Evolutionary conservation across 2,113 vertebrate genomes (phyloP), one percentile per base, ranked within the genome.

Genomic region (Clarias gariepinus): DNA sequence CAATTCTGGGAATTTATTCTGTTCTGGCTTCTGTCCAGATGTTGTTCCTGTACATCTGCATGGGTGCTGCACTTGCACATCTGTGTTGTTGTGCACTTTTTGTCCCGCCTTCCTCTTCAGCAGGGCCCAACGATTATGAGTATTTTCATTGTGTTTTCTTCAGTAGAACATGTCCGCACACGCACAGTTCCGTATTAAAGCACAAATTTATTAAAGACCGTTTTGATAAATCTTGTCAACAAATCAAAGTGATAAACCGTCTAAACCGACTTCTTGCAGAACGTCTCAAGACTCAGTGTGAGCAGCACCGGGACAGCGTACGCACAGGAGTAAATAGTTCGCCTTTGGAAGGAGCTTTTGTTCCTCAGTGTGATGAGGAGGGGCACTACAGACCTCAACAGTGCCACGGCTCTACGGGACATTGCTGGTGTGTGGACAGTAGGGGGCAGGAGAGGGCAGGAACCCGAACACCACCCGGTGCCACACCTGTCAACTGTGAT

Each of bases 381-480:
- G 96, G 96, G 0, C 88, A 89, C 77, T 96, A 95, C 90, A 88
- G 86, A 47, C 90, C 96, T 0, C 88, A 94, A 81, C 96, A 96
- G 90, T 96, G 96, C 87, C 95, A 96, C 0, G 1, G 93, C 63
- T 92, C 93, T 89, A 94, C 93, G 0, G 94, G 95, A 63, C 82
- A 95, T 86, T 96, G 95, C 90, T 96, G 95, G 95, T 96, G 96
- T 0, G 95, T 97, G 88, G 92, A 95, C 0, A 63, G 21, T 0
- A 64, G 90, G 0, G 95, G 96, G 6, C 91, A 91, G 30, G 95
- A 96, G 88, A 90, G 95, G 15, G 87, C 93, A 0, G 95, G 95
- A 9, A 96, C 95, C 0, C 88, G 91, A 21, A 95, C 90, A 0
- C 91, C 89, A 0, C 94, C 95, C 0, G 94, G 95, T 82, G 90